phyloP scores from a whole-genome alignment of 2,797 vertebrate species.

The Cercopithecus hamlyni region DNA sequence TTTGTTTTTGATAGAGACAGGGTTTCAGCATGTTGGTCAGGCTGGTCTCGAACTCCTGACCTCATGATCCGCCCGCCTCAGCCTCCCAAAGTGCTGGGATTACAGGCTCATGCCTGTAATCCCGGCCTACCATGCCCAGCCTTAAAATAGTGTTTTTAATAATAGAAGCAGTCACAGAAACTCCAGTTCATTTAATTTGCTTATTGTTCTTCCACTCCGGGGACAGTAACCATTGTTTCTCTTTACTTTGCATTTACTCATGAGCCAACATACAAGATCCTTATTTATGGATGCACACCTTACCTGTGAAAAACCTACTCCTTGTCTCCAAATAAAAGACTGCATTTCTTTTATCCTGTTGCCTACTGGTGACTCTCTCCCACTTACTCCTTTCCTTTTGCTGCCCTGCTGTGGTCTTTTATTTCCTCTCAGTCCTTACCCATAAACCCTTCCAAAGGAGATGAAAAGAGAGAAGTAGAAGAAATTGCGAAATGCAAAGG shows the following conservation, averaged over 20 bases:
- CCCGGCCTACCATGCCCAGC: no score
- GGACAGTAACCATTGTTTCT: not conserved
- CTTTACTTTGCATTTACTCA: not conserved
- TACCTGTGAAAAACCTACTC: not conserved
- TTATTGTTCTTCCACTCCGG: not conserved
- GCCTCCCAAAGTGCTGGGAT: no score
- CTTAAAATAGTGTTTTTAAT: not conserved
- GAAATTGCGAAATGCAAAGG: not conserved
- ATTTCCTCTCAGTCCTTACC: not conserved
- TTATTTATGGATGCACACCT: not conserved
- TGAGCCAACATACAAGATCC: not conserved
- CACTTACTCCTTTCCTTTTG: not conserved
- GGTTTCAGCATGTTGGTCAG: no score
- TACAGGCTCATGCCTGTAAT: no score
- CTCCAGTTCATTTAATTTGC: not conserved
- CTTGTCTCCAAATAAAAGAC: not conserved
- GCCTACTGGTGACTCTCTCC: not conserved
- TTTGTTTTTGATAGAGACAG: no score
- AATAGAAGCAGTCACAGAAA: not conserved
- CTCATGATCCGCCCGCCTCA: no score
- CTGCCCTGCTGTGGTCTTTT: not conserved
- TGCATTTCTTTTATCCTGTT: not conserved
- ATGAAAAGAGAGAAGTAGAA: not conserved
- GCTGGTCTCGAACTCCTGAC: no score
- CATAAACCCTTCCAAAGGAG: not conserved